These are phyloP conservation scores for Novumbra hubbsi DNA, from an alignment of 2,797 vertebrate species.

Conservation along the genomic window DNA sequence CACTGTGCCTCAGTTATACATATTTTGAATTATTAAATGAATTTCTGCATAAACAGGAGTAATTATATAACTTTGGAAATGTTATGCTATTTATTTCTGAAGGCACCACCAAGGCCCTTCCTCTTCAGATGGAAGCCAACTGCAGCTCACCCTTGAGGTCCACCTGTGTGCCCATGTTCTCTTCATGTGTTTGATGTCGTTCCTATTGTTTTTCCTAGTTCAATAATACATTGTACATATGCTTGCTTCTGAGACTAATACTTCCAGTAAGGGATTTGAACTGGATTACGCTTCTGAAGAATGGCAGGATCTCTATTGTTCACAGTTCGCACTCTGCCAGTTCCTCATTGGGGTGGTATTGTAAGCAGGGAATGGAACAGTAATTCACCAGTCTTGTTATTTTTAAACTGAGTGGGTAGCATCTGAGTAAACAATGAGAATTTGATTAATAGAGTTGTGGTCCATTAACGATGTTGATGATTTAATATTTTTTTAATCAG, in stretches of 20 bases:
- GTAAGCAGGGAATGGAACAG: conserved; percentile 40
- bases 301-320: conserved; percentile 64
- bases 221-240: conserved; percentile 72
- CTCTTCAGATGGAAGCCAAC: conserved; percentile 49
- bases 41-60: no score
- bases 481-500: not conserved
- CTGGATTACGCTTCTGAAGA: conserved; percentile 73
- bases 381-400: conserved; percentile 44
- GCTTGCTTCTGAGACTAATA: conserved; percentile 63
- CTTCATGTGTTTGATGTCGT: conserved; percentile 61
- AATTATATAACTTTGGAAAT: no score
- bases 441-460: not conserved
- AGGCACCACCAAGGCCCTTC: not conserved
- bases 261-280: conserved; percentile 69
- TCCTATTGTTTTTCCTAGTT: conserved; percentile 65
- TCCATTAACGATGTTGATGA: not conserved
- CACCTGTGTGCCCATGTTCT: conserved; percentile 43
- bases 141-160: conserved; percentile 46
- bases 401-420: conserved; percentile 23
- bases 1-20: no score
- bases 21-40: no score
- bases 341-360: conserved; percentile 49
- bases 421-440: not conserved
- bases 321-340: conserved; percentile 44
- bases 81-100: not conserved